Percentiles rank a stretch among this genome's conserved stretches.
Conservation (phyloP, 2,113 vertebrate species). For the Rhombomys opimus region DNA sequence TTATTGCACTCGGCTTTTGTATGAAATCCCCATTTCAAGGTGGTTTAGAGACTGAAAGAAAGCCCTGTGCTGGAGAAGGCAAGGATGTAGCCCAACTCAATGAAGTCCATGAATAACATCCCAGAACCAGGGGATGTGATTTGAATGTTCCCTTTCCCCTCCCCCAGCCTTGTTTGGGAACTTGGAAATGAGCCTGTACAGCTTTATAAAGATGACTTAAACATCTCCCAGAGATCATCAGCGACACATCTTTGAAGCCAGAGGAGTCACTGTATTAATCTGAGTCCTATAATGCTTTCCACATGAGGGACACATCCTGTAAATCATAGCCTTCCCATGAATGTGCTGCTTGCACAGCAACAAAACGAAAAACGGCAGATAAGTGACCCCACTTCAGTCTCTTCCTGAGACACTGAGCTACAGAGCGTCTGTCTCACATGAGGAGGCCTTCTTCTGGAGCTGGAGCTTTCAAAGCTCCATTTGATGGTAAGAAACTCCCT, state of each 20-base stretch:
- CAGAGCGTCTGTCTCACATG: neutral
- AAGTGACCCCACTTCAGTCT: neutral
- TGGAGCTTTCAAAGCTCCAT: neutral
- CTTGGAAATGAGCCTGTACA: neutral
- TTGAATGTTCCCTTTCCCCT: neutral
- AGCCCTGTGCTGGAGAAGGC: neutral
- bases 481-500: neutral
- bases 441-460: neutral
- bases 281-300: neutral
- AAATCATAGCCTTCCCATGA: neutral
- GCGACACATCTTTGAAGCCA: conserved; percentile 22
- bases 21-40: neutral
- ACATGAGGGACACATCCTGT: neutral
- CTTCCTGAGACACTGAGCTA: neutral
- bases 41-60: conserved; percentile 11
- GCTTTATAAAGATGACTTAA: neutral
- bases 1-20: neutral
- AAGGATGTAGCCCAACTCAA: neutral
- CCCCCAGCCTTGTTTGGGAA: neutral
- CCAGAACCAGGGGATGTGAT: neutral
- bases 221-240: neutral
- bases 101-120: neutral
- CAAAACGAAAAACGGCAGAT: neutral
- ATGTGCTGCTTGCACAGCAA: neutral
- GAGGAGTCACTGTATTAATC: neutral